Evolutionary conservation across 2,113 vertebrate genomes (phyloP), one percentile per base, ranked within the genome.

Genomic region (Propithecus coquereli): DNA sequence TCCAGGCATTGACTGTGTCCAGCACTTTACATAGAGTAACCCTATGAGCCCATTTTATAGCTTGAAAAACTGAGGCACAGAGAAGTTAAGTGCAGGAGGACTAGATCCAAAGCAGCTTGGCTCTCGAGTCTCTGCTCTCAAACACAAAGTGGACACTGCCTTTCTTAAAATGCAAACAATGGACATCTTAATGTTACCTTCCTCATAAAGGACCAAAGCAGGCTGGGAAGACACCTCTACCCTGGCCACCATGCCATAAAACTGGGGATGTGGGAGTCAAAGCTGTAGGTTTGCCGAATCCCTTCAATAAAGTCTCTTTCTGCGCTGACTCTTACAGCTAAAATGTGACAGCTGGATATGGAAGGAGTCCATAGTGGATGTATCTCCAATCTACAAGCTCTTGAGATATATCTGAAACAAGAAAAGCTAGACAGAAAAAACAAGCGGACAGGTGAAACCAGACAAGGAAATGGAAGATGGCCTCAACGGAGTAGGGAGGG

Each of bases 401-500:
- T 12, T 12, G n/a, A 50, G 18, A n/a, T 6, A 27, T 23, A n/a
- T 6, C 30, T 37, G 30, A 68, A 76, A 65, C 7, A 34, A 66
- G 20, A 54, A 73, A 63, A 59, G 65, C 50, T 16, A 5, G 27
- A 27, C 34, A 23, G 4, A 92, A 70, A 66, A 23, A 22, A 32
- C n/a, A 71, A 30, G 3, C 6, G 11, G 13, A 12, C 2, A 1
- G 6, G 50, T 4, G 23, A 40, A 9, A 22, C 8, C 1, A 32
- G 54, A 23, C 17, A 73, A 25, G 50, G 34, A 81, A 8, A 20
- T 0, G 3, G 66, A 73, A 57, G 27, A 43, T 0, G 27, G 27
- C 17, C 6, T 77, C 54, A 17, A 20, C 1, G 3, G 10, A 25
- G 13, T 0, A 27, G 2, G 10, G 7, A 43, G 12, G 30, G 32